phyloP scores from a whole-genome alignment of 2,797 vertebrate species.

The Anas georgica region DNA sequence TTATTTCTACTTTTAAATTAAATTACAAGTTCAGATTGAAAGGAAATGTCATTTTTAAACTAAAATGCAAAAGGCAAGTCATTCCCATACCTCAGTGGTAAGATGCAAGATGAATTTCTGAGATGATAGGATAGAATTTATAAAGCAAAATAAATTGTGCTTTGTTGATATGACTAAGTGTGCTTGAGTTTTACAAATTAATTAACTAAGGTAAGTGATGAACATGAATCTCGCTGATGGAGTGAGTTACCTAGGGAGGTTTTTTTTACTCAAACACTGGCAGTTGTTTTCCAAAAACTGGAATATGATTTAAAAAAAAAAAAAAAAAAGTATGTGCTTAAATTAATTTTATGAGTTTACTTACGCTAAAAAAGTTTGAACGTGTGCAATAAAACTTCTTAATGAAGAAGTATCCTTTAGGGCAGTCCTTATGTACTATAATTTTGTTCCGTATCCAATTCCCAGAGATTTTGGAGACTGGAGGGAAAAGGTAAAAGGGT shows the following conservation, averaged over 20 bases:
- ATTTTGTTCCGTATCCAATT: background rate
- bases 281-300: background rate
- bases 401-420: background rate
- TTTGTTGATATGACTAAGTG: background rate
- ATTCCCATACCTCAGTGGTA: background rate
- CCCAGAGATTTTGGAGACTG: background rate
- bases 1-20: background rate
- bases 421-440: background rate
- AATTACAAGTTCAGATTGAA: background rate
- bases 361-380: background rate
- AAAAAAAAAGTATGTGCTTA: background rate
- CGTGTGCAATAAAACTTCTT: background rate
- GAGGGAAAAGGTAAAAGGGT: background rate
- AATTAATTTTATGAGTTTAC: background rate
- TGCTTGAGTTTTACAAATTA: background rate
- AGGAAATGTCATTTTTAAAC: background rate
- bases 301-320: background rate
- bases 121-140: background rate
- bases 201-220: background rate
- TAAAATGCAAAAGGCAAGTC: background rate
- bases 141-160: background rate
- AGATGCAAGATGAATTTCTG: background rate
- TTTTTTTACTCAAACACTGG: background rate
- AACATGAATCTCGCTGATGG: background rate
- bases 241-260: background rate